phyloP scores from a whole-genome alignment of 2,888 invertebrate genomes.

The Polyploca ridens region DNA sequence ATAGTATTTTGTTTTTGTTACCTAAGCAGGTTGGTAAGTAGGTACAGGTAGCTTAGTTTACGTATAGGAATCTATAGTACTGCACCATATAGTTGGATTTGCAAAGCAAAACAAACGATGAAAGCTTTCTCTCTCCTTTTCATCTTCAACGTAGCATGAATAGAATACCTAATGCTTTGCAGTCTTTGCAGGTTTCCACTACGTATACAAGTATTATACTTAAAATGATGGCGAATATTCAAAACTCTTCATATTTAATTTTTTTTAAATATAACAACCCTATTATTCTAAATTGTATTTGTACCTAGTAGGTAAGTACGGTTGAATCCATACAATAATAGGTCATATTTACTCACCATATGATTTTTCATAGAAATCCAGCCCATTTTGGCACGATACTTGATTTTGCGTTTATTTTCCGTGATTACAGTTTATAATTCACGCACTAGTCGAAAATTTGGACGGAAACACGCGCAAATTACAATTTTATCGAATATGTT shows the following conservation, averaged over 20 bases:
- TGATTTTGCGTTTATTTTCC: slow-evolving; percentile 67
- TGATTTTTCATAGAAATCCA: slow-evolving; percentile 83
- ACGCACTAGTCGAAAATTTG: slow-evolving; percentile 31
- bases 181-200: neutral
- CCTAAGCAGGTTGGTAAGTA: too few species aligned
- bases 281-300: slow-evolving; percentile 4
- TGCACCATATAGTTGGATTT: neutral
- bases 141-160: slow-evolving; percentile 12
- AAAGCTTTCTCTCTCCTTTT: slow-evolving; percentile 8
- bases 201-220: neutral
- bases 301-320: neutral
- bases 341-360: slow-evolving; percentile 66
- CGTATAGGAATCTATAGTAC: too few species aligned
- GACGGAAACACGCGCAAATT: slow-evolving; percentile 34
- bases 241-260: slow-evolving; percentile 13
- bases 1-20: too few species aligned
- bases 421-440: slow-evolving; percentile 47
- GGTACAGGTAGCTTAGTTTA: too few species aligned
- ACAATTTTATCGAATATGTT: slow-evolving; percentile 14
- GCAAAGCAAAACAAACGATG: neutral
- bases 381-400: slow-evolving; percentile 73
- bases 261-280: slow-evolving; percentile 11
- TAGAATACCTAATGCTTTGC: slow-evolving; percentile 12
- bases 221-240: too few species aligned
- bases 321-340: neutral